phyloP scores from a whole-genome alignment of 2,797 vertebrate genomes.

The Danio albolineatus region DNA sequence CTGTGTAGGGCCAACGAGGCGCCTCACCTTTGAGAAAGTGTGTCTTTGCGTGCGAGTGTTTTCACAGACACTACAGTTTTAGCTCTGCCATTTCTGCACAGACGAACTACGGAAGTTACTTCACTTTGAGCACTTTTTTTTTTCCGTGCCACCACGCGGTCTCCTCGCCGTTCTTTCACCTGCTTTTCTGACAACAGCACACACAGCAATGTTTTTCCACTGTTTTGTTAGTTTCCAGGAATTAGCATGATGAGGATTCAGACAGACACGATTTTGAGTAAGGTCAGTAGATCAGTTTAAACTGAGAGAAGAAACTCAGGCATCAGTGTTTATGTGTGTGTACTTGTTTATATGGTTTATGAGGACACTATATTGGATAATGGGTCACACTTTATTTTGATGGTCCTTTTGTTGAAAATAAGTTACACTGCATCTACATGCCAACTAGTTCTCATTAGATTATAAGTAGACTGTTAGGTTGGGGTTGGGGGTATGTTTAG shows the following conservation, averaged over 20 bases:
- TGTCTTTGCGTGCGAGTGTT: conserved; percentile 24
- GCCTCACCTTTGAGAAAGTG: conserved; percentile 47
- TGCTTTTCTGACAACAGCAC: conserved; percentile 12
- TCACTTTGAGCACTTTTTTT: conserved; percentile 30
- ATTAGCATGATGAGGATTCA: conserved; percentile 5
- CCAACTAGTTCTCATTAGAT: too few species aligned
- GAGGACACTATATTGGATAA: too few species aligned
- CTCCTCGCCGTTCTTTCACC: conserved; percentile 2
- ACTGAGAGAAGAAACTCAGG: conserved; percentile 20
- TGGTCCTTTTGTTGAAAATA: too few species aligned
- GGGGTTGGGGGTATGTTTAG: too few species aligned
- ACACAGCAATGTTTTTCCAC: background rate
- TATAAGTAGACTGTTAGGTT: too few species aligned
- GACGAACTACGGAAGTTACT: conserved; percentile 28
- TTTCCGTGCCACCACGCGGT: conserved; percentile 21
- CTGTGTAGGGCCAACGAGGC: conserved; percentile 44
- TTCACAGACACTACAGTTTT: conserved; percentile 67
- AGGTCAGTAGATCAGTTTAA: conserved; percentile 35
- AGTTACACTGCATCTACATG: too few species aligned
- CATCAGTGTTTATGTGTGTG: conserved; percentile 14
- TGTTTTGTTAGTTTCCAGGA: conserved; percentile 8
- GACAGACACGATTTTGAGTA: background rate
- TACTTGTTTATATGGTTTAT: background rate
- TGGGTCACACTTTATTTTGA: too few species aligned
- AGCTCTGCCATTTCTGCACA: conserved; percentile 77